Percentiles rank a stretch among this genome's conserved stretches.
These are phyloP conservation scores for Ctenochaetus hawaiiensis DNA, from an alignment of 2,797 vertebrate genomes.

Conservation along the genomic window DNA sequence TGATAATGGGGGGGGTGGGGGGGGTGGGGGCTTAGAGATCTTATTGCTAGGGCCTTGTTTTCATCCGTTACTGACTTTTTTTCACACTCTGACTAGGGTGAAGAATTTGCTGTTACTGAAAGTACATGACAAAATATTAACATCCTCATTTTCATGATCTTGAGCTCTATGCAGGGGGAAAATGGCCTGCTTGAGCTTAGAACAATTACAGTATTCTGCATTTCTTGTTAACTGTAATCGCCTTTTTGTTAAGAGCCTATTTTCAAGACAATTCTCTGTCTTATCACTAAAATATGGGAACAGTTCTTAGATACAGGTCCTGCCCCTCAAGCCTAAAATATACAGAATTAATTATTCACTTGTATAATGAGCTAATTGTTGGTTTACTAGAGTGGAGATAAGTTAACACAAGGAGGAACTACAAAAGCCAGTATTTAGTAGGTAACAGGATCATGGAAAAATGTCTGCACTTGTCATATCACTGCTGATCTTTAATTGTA, in stretches of 20 bases:
- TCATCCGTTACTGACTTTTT: not conserved
- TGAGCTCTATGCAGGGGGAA: not conserved
- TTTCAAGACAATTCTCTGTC: constrained; percentile 20
- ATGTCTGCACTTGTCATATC: not conserved
- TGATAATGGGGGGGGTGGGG: constrained; percentile 13
- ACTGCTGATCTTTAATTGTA: not conserved
- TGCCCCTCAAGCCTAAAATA: not conserved
- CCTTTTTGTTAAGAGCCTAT: constrained; percentile 26
- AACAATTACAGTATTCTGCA: not conserved
- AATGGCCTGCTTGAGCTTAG: not conserved
- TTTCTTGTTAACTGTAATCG: constrained; percentile 23
- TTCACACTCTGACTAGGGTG: not conserved
- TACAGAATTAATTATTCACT: constrained; percentile 25
- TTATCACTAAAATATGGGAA: constrained; percentile 14
- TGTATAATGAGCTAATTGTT: not conserved
- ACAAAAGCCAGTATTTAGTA: not conserved
- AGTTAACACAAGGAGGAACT: constrained; percentile 5
- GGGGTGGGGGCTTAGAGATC: not conserved
- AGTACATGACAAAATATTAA: not conserved
- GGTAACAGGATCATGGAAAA: constrained; percentile 4
- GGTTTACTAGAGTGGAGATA: no score
- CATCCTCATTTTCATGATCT: not conserved
- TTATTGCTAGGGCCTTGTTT: not conserved
- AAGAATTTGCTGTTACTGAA: not conserved
- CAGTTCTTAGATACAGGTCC: not conserved